Conservation (phyloP, 2,113 vertebrate genomes). For the Tragelaphus buxtoni region DNA sequence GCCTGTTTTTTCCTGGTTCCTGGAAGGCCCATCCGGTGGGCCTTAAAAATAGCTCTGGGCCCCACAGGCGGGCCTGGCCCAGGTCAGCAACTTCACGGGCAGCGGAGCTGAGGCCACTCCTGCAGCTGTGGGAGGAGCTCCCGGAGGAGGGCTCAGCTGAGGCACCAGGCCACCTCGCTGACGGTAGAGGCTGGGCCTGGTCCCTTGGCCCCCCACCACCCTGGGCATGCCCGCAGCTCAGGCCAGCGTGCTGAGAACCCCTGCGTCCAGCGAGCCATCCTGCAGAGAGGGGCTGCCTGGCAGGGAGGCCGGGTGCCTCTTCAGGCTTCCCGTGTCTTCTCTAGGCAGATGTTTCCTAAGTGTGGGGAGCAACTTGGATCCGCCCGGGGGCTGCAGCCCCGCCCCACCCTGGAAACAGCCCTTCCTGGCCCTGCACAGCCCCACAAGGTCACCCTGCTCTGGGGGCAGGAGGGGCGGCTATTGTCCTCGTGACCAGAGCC, state of each 20-base stretch:
- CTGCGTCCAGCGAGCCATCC: fast-evolving
- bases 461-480: not conserved
- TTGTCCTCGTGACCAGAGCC: not conserved
- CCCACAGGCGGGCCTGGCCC: not conserved
- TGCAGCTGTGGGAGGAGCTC: not conserved
- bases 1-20: constrained; percentile 9
- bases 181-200: not conserved
- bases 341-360: not conserved
- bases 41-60: not conserved
- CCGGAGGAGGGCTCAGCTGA: too few relatives aligned
- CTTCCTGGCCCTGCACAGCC: not conserved
- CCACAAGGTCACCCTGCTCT: not conserved
- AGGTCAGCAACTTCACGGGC: not conserved
- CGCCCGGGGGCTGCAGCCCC: not conserved
- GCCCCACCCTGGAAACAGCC: not conserved
- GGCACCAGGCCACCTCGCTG: not conserved
- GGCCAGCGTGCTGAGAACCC: fast-evolving
- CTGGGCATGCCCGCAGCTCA: fast-evolving
- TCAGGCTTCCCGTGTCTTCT: not conserved
- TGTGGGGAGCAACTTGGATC: not conserved
- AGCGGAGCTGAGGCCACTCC: not conserved
- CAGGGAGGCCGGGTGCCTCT: not conserved
- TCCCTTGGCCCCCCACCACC: not conserved
- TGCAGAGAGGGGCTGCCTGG: not conserved
- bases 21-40: not conserved